A percentile compares a stretch with the other conserved stretches of the same genome.
These are phyloP conservation scores for Drosophila hydei DNA, from an alignment of 1,140 invertebrate species.

Conservation along the genomic window DNA sequence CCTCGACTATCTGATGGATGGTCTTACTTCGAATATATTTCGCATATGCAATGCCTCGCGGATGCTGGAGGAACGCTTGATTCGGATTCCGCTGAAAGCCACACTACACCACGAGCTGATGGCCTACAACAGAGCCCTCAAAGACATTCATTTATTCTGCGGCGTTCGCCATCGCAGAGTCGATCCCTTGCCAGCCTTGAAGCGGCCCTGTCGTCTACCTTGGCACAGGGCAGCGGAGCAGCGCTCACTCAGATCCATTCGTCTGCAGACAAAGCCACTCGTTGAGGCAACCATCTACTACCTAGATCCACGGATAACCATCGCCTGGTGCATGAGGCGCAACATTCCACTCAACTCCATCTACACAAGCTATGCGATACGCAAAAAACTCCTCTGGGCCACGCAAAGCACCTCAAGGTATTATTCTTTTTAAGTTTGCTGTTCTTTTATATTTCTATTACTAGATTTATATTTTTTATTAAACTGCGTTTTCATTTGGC, in stretches of 20 bases:
- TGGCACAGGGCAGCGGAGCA: neutral
- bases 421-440: slow-evolving; percentile 4
- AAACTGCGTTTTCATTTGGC: neutral
- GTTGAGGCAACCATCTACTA: neutral
- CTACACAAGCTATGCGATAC: neutral
- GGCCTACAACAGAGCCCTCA: slow-evolving; percentile 1
- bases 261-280: neutral
- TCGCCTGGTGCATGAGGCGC: slow-evolving; percentile 18
- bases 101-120: neutral
- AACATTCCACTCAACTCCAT: neutral
- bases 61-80: neutral
- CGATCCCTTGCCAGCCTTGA: neutral
- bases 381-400: slow-evolving; percentile 14
- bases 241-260: neutral
- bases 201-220: neutral
- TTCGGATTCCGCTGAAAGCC: neutral
- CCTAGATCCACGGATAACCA: slow-evolving; percentile 21
- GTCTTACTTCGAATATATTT: slow-evolving; percentile 8
- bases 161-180: neutral
- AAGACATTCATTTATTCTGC: neutral
- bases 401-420: neutral
- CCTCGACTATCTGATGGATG: slow-evolving; percentile 12
- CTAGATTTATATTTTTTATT: neutral
- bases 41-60: slow-evolving; percentile 21
- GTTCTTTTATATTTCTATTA: neutral